Evolutionary conservation across 64 coral and sea anemone species (phyloP), one percentile per base, ranked within the genome.

Genomic region (Trachythela sp.): DNA sequence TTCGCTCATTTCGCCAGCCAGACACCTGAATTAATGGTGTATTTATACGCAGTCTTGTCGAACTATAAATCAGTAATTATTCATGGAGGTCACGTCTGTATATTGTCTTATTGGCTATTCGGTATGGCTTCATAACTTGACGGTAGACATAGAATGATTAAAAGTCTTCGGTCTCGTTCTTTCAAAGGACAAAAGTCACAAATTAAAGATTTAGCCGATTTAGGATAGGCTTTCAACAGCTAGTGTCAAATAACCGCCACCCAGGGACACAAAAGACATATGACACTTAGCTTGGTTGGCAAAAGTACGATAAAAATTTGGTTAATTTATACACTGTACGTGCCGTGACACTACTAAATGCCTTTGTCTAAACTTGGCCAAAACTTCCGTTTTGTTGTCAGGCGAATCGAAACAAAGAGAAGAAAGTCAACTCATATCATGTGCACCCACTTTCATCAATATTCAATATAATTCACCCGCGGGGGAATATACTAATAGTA

Each of bases 11-110:
- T 22, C 13, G 3, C 34, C 13, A 17, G 3, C 75, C 17, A 15
- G 75, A 80, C 75, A 39, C 75, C 56, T 64, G 56, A n/a, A 64
- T 64, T 64, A 64, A 59, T n/a, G 56, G 13, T 64, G 56, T 64
- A 64, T 64, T 64, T 24, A 64, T 64, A 80, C 32, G 6, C 75
- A 38, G 75, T 18, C 75, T 80, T 80, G 15, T 37, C 75, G 31
- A 80, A 80, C 75, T 80, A 0, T 30, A 15, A 35, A 35, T 35
- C 75, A 80, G 15, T 15, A 80, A 80, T 35, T 39, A 80, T 80
- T 80, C 4, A 80, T 80, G 75, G 59, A 14, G 15, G 59, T 14
- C 18, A 6, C 13, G 33, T 35, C 24, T 37, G 30, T 37, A 39
- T 80, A 80, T 80, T 80, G 75, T 20, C 42, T 45, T 6, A 6